These are phyloP conservation scores for Leiothrix lutea DNA, from an alignment of 2,113 vertebrate species.

Conservation along the genomic window DNA sequence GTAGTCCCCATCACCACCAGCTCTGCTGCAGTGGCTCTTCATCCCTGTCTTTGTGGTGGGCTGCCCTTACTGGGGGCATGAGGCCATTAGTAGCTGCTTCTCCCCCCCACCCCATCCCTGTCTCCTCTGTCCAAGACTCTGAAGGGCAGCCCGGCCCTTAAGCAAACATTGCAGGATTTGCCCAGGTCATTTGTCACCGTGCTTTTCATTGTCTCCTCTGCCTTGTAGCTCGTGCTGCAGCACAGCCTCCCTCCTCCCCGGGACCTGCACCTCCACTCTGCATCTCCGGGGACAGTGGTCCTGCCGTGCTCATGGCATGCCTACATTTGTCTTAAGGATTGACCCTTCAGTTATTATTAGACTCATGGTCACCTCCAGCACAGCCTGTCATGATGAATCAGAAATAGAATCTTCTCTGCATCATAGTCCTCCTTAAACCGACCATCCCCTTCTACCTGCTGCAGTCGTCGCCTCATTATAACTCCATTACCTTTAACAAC, in stretches of 20 bases:
- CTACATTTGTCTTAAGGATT: constrained; percentile 15
- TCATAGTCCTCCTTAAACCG: constrained; percentile 24
- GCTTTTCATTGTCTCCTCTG: background rate
- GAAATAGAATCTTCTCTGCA: constrained; percentile 24
- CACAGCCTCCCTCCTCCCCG: background rate
- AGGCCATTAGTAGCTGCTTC: background rate
- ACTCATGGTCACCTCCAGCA: constrained; percentile 22
- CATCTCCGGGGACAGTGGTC: background rate
- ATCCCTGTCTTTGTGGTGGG: background rate
- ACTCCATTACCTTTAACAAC: constrained; percentile 72
- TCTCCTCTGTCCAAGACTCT: background rate
- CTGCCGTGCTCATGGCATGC: background rate
- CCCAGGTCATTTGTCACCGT: background rate
- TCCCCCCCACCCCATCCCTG: fast-evolving
- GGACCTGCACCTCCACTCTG: background rate
- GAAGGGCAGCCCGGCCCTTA: background rate
- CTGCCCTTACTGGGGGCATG: background rate
- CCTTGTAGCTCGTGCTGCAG: background rate
- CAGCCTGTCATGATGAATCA: background rate
- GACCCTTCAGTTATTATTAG: constrained; percentile 35
- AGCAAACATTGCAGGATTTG: background rate
- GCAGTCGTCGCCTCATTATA: constrained; percentile 67
- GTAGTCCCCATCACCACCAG: background rate
- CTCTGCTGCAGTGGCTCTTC: background rate
- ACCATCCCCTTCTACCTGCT: constrained; percentile 35